Conservation (phyloP, 2,888 invertebrate genomes). For the Eurois occulta region DNA sequence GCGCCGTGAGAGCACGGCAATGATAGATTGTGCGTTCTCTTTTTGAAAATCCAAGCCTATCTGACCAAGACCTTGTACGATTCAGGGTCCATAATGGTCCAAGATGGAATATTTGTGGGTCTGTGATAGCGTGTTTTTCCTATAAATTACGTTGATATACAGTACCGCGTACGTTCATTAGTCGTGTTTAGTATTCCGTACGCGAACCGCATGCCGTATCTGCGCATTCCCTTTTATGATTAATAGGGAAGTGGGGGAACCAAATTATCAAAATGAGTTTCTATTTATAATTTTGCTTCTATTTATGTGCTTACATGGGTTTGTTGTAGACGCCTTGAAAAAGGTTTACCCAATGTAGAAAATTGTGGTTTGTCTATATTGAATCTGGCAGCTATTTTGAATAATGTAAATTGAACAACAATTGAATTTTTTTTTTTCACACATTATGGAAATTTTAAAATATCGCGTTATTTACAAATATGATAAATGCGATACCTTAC, state of each 20-base stretch:
- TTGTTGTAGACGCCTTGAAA: no score
- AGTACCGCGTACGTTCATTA: slow-evolving; percentile 41
- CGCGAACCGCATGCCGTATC: slow-evolving; percentile 7
- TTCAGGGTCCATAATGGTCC: not conserved
- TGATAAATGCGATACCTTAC: not conserved
- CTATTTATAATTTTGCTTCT: not conserved
- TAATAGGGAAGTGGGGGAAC: slow-evolving; percentile 20
- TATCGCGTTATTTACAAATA: not conserved
- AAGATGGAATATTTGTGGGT: slow-evolving; percentile 1
- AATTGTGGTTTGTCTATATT: not conserved
- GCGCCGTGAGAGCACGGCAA: not conserved
- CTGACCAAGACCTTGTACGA: not conserved
- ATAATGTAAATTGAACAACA: not conserved
- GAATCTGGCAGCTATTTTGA: not conserved
- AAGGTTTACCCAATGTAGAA: not conserved
- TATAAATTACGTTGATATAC: slow-evolving; percentile 24
- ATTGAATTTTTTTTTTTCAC: no score
- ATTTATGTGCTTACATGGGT: not conserved
- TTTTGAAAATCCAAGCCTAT: not conserved
- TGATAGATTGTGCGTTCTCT: not conserved
- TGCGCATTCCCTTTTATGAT: slow-evolving; percentile 35
- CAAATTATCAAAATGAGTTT: not conserved
- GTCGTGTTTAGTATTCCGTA: slow-evolving; percentile 42
- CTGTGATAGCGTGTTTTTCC: slow-evolving; percentile 25
- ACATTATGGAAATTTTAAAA: not conserved